Evolutionary conservation across 2,797 vertebrate genomes (phyloP), one percentile per base, ranked within the genome.

Genomic region (Fistularia tabacaria): DNA sequence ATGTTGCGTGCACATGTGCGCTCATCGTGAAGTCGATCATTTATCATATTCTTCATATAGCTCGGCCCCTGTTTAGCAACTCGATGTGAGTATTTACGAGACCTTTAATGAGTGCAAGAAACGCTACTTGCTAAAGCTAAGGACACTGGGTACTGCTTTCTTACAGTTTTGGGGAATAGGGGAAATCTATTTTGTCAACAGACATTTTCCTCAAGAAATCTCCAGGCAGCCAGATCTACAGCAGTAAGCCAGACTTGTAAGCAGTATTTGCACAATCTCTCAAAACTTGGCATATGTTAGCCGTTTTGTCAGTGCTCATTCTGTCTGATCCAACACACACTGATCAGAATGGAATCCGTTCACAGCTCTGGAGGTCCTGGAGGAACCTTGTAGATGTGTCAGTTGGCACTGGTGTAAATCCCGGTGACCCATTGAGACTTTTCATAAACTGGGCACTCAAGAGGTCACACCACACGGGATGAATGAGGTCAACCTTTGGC

Each of bases 401-500:
- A 74, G 71, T 68, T 76, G 79, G 72, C 65, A 44, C 66, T 69
- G 73, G 61, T 77, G 73, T 64, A 75, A 77, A 66, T 71, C 53
- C 64, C 60, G 5, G 57, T 80, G 79, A 80, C 76, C 83, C 87
- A 14, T 14, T 14, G 56, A 77, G 79, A 83, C 81, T 76, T 79
- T 82, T 80, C 76, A 79, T 79, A 83, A 80, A 74, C 81, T 41
- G 81, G 70, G 59, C 76, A 76, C 77, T 76, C 71, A 25, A 64
- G 78, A 72, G 84, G 82, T 86, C 82, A 69, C 62, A 61, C 54
- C 73, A 38, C 9, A 65, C 71, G 71, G 82, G 77, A 80, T 79
- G 85, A 88, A 88, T 82, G 76, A 86, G 85, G 74, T 83, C 73
- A 54, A 84, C 83, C 85, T 88, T 80, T 85, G 74, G 55, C 77